A percentile compares a stretch with the other conserved stretches of the same genome.
phyloP scores from a whole-genome alignment of 1,140 invertebrate genomes.

The Glomeris maerens region DNA sequence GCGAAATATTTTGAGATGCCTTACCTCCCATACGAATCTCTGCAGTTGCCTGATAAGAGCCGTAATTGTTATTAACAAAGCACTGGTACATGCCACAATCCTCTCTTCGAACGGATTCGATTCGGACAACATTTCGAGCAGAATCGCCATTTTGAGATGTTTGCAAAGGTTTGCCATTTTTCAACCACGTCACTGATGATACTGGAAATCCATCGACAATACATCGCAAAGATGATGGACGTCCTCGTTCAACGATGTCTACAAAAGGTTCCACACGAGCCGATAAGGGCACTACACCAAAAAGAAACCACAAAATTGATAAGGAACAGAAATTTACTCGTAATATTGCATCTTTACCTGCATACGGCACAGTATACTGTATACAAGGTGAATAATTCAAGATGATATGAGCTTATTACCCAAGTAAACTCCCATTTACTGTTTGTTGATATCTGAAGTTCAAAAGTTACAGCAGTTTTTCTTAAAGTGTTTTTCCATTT shows the following conservation, averaged over 20 bases:
- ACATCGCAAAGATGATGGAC: conserved; percentile 28
- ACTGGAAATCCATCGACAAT: conserved; percentile 27
- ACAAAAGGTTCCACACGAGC: conserved; percentile 24
- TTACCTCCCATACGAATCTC: conserved; percentile 71
- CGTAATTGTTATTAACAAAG: conserved; percentile 63
- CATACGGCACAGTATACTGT: no score
- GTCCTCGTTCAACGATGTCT: conserved; percentile 28
- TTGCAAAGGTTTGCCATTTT: conserved; percentile 22
- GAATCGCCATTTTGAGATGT: conserved; percentile 6
- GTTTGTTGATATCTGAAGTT: no score
- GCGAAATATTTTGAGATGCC: no score
- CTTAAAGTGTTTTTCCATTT: no score
- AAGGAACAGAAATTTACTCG: no score
- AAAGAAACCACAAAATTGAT: no score
- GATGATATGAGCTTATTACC: no score
- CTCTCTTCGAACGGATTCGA: conserved; percentile 49
- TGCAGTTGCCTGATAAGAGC: conserved; percentile 66
- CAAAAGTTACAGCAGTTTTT: no score
- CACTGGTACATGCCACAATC: conserved; percentile 76
- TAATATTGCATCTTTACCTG: no score
- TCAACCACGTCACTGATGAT: conserved; percentile 27
- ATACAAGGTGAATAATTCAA: no score
- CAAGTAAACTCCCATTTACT: no score
- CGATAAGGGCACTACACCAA: conserved; percentile 23
- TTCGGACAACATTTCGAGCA: conserved; percentile 22